Evolutionary conservation across 2,797 vertebrate species (phyloP).

Genomic region (Sebastiscus tertius): DNA sequence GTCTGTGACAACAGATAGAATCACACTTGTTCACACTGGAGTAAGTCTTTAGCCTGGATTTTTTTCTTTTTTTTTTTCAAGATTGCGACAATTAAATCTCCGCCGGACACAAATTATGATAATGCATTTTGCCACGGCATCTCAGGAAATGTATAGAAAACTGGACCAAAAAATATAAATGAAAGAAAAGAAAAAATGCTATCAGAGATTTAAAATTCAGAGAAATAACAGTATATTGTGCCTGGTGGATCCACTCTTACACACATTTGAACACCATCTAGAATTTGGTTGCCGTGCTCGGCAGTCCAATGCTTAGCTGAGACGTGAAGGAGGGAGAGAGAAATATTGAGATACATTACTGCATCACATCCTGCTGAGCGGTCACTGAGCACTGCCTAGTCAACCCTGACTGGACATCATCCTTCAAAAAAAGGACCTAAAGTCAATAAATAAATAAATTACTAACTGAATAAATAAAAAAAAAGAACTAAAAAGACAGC

Average conservation of each 20-base stretch:
- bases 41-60: conserved; percentile 48
- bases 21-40: conserved; percentile 67
- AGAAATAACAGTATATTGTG: conserved; percentile 34
- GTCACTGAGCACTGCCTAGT: conserved; percentile 47
- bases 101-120: conserved; percentile 48
- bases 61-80: conserved; percentile 36
- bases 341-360: conserved; percentile 53
- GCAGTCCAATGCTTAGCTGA: conserved; percentile 57
- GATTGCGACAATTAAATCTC: conserved; percentile 56
- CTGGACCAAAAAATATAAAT: conserved; percentile 7
- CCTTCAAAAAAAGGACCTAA: conserved; percentile 41
- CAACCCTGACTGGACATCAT: conserved; percentile 49
- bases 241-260: conserved; percentile 50
- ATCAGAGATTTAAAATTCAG: conserved; percentile 48
- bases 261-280: conserved; percentile 43
- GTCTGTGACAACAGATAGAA: conserved; percentile 79
- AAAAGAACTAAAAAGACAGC: conserved; percentile 55
- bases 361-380: conserved; percentile 50
- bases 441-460: conserved; percentile 53
- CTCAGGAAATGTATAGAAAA: conserved; percentile 37
- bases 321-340: conserved; percentile 33
- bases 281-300: conserved; percentile 64
- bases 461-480: conserved; percentile 39
- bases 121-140: conserved; percentile 53
- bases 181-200: conserved; percentile 8